Base-by-base conservation (phyloP, 2,113 vertebrate genomes). In the Butorides virescens region DNA sequence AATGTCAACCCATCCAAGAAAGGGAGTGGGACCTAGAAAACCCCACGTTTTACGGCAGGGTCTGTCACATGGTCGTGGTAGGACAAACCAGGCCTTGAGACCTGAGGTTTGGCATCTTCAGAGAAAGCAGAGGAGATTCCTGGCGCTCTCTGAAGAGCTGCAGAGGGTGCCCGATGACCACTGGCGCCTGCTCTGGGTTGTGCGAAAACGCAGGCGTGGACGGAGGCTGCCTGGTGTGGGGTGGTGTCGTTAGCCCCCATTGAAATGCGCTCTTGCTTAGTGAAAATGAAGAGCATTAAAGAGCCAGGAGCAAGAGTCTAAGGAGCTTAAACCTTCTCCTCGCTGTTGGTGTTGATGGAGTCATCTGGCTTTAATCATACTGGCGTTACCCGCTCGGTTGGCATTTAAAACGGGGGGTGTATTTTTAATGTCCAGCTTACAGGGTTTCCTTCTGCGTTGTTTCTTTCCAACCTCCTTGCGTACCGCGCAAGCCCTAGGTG, bases 401-500 rank as follows among this genome's bases (percentile, higher is more conserved):
- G 46, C 2, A 7, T 52, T 56, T 8, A 7, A 10, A 52, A 10
- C 0, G 0, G 20, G 4, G 49, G n/a, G 5, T 9, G 77, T 30
- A 2, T 53, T 75, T 79, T 85, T 19, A 29, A 32, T 2, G 32
- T n/a, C 59, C 73, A 9, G 74, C 8, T 67, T 6, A 17, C 22
- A 25, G 53, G 37, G 50, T 6, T 72, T 16, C 8, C 5, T 16
- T 11, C 16, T 44, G 39, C 3, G 0, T 5, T 13, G 42, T 19
- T 65, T 39, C 63, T 70, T 63, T 25, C 19, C 5, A 44, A 37
- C 44, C 15, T 11, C 22, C 32, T 15, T 4, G 13, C 16, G 39
- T 27, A 4, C 61, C 2, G 0, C 19, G 58, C 11, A 20, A 32
- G 52, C 22, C 62, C 36, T 39, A 71, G 22, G 53, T 11, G 30